Percentiles rank a stretch among this genome's conserved stretches.
Evolutionary conservation across 2,888 invertebrate species (phyloP).

Genomic region (Ecliptopera silaceata): DNA sequence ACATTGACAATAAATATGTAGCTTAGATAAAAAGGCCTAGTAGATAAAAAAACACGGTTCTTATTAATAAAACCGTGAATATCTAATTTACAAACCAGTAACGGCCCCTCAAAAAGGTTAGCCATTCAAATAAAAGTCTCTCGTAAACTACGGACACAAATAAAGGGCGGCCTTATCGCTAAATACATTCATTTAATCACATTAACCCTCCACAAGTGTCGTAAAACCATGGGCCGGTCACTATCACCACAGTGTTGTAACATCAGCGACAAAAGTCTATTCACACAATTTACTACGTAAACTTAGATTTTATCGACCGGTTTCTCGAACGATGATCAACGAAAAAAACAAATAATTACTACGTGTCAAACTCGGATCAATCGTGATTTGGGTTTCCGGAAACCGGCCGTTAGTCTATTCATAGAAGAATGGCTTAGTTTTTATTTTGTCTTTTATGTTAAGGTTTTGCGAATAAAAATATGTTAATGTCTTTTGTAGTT

Average conservation of each 20-base stretch:
- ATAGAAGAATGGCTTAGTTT: no score
- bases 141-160: constrained; percentile 43
- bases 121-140: constrained; percentile 41
- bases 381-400: no score
- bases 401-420: no score
- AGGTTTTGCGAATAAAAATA: no score
- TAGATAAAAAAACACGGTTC: background rate
- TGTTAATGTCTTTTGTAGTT: constrained; percentile 2
- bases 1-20: no score
- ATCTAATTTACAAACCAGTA: constrained; percentile 21
- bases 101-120: constrained; percentile 23
- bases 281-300: background rate
- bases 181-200: constrained; percentile 58
- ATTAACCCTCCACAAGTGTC: constrained; percentile 49
- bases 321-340: no score
- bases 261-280: constrained; percentile 1
- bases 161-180: constrained; percentile 52
- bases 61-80: constrained; percentile 13
- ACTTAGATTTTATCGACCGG: background rate
- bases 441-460: no score
- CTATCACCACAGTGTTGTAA: constrained; percentile 27
- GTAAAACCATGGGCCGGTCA: constrained; percentile 48
- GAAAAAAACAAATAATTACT: no score
- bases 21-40: no score
- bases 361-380: no score